Evolutionary conservation across 2,797 vertebrate genomes (phyloP), one percentile per base, ranked within the genome.

Genomic region (Limnodromus scolopaceus): DNA sequence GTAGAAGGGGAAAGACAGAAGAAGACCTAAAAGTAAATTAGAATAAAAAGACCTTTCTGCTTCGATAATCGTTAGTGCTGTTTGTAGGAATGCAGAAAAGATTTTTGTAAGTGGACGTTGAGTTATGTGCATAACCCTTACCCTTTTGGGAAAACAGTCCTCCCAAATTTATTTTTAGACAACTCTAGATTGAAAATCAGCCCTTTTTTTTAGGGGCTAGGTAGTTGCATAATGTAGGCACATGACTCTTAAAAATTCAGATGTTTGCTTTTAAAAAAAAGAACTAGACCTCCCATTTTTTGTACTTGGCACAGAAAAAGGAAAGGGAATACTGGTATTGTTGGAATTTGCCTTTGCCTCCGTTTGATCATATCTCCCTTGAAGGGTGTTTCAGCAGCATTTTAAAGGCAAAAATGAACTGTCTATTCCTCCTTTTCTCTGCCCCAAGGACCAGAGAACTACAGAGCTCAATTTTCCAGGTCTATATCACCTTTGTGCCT

Each of bases 81-180:
- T 54, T 92, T 17, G 12, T 17, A 53, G 74, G 72, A 87, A 92
- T 18, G 58, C 4, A 24, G 80, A 45, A 93, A 61, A 91, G 65
- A 15, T 87, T 93, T 78, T 91, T 16, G 0, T 49, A 51, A 61
- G 32, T 58, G 61, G 82, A 58, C 51, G 8, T 16, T 57, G 91
- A 75, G 55, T 75, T 95, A 69, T 84, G 46, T 92, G 72, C 54
- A 24, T 65, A 88, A 81, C 69, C 43, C 43, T 87, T 89, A 38
- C 28, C 55, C 91, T 87, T 89, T 49, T 81, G 76, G 76, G 43
- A 86, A 94, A 93, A 70, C 28, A 61, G 20, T 23, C 49, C 79
- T 78, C 49, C 48, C 57, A 72, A 3, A 51, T 78, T 54, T 95
- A 96, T 93, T 94, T 96, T 96, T 90, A 95, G 82, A 36, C 32